These are phyloP conservation scores for Alentia gelatinosa DNA, from an alignment of 2,888 invertebrate genomes.

Conservation along the genomic window DNA sequence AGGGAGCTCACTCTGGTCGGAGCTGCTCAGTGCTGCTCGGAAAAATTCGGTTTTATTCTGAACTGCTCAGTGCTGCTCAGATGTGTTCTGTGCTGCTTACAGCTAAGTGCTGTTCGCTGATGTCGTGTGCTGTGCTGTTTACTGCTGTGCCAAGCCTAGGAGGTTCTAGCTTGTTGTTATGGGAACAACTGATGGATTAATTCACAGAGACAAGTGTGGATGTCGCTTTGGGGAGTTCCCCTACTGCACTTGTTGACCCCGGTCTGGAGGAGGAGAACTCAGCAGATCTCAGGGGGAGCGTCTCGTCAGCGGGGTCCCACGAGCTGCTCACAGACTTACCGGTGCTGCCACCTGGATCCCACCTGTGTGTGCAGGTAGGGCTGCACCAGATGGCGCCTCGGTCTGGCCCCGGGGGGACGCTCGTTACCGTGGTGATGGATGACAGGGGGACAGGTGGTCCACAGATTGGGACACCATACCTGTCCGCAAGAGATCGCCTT, in stretches of 20 bases:
- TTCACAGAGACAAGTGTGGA: not conserved
- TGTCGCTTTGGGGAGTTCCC: not conserved
- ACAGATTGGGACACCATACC: slow-evolving; percentile 10
- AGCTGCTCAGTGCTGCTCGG: no score
- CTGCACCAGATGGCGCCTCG: not conserved
- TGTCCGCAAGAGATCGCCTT: not conserved
- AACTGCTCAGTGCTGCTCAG: no score
- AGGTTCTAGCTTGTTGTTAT: no score
- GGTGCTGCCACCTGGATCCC: slow-evolving; percentile 7
- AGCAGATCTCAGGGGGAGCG: not conserved
- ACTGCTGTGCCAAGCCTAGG: no score
- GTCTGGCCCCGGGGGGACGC: not conserved
- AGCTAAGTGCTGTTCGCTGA: no score
- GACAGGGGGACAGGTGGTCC: slow-evolving; percentile 32
- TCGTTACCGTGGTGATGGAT: slow-evolving; percentile 44
- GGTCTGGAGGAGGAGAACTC: not conserved
- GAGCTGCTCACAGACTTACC: not conserved
- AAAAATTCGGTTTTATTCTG: no score
- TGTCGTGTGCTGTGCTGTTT: no score
- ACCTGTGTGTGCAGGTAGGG: not conserved
- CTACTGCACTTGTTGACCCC: not conserved
- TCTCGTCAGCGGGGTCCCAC: not conserved
- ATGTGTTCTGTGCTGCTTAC: no score
- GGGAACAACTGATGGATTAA: not conserved
- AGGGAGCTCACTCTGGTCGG: no score